A percentile compares a stretch with the other conserved stretches of the same genome.
These are phyloP conservation scores for Actinia equina DNA, from an alignment of 64 coral and sea anemone genomes.

Conservation along the genomic window DNA sequence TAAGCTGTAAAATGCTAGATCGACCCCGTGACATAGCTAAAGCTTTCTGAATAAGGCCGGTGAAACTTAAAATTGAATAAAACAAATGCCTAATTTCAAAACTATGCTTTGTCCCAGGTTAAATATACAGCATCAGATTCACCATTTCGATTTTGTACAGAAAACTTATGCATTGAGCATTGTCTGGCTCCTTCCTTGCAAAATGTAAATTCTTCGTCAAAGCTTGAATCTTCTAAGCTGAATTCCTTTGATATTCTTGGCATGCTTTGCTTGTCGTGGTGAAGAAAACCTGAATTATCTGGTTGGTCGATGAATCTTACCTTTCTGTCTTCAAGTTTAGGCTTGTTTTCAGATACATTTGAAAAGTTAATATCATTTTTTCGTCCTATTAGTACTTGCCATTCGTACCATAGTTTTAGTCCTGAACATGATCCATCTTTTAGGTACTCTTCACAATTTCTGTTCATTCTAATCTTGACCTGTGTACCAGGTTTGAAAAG, in stretches of 20 bases:
- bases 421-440: not conserved
- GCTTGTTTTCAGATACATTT: not conserved
- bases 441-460: constrained; percentile 13
- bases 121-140: not conserved
- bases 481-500: not conserved
- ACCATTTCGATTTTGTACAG: not conserved
- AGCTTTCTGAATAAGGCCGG: too few relatives aligned
- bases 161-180: not conserved
- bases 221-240: not conserved
- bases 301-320: not conserved
- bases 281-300: not conserved
- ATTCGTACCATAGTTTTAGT: constrained; percentile 59
- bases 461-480: not conserved
- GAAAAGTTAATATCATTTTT: not conserved
- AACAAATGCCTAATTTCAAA: not conserved
- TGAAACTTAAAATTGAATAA: not conserved
- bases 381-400: constrained; percentile 30
- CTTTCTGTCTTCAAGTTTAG: not conserved
- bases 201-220: not conserved
- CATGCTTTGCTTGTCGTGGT: not conserved
- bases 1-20: too few relatives aligned
- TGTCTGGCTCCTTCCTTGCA: not conserved
- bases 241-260: not conserved
- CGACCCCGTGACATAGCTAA: too few relatives aligned
- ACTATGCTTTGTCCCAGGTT: not conserved